Conservation (phyloP, 2,113 vertebrate genomes). For the Stercorarius parasiticus region DNA sequence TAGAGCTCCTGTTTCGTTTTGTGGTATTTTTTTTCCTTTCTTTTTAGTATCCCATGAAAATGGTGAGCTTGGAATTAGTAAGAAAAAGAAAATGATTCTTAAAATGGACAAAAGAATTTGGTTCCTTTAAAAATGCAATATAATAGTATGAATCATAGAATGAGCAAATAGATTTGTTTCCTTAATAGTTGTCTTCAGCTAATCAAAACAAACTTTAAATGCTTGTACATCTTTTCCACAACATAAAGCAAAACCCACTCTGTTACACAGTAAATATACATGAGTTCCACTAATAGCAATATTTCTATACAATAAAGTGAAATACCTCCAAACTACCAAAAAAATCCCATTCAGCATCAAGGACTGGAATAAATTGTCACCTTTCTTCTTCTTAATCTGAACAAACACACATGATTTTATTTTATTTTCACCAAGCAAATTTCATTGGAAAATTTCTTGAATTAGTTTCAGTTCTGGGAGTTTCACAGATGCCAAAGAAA, state of each 20-base stretch:
- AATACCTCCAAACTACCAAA: background rate
- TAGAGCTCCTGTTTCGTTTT: background rate
- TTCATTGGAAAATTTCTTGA: background rate
- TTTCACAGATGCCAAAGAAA: background rate
- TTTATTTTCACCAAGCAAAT: background rate
- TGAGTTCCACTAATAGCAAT: background rate
- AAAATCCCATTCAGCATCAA: background rate
- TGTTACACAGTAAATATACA: background rate
- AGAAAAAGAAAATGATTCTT: background rate
- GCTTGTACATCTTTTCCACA: background rate
- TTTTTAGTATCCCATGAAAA: background rate
- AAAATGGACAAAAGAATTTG: background rate
- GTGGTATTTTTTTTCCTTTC: background rate
- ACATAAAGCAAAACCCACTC: background rate
- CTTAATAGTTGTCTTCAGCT: background rate
- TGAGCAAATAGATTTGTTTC: background rate
- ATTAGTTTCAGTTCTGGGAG: background rate
- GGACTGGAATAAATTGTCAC: background rate
- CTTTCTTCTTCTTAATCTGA: background rate
- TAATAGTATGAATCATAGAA: background rate
- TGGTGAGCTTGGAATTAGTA: background rate
- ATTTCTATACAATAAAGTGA: background rate
- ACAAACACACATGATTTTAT: background rate
- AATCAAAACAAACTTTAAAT: background rate
- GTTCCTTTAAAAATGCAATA: background rate